Percentiles rank a stretch among this genome's conserved stretches.
phyloP scores from a whole-genome alignment of 2,113 vertebrate species.

The Polyodon spathula region DNA sequence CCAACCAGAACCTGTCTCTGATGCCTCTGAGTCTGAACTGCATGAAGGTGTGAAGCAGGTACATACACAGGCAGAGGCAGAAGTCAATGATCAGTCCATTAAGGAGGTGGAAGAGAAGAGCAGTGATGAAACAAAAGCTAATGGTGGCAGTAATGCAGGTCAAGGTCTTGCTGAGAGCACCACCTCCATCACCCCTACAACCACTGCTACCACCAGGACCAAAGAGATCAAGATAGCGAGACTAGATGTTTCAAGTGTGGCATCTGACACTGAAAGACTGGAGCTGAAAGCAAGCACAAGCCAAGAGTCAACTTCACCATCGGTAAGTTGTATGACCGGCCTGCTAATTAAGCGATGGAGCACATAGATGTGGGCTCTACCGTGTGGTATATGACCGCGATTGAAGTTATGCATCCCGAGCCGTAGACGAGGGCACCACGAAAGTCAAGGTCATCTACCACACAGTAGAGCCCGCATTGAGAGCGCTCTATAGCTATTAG shows the following conservation, averaged over 20 bases:
- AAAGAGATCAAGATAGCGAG: conserved; percentile 81
- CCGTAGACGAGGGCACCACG: no score
- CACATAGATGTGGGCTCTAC: no score
- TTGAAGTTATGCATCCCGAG: no score
- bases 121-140: conserved; percentile 22
- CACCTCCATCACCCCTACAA: conserved; percentile 5
- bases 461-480: no score
- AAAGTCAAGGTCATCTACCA: no score
- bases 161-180: conserved; percentile 6
- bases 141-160: conserved; percentile 17
- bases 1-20: conserved; percentile 1
- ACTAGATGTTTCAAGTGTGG: conserved; percentile 87
- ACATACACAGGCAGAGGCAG: conserved; percentile 9
- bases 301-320: conserved; percentile 27
- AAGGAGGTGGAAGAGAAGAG: conserved; percentile 21
- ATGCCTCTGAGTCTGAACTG: conserved; percentile 11
- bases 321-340: neutral
- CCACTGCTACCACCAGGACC: conserved; percentile 36
- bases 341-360: no score
- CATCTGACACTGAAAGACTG: conserved; percentile 82
- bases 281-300: conserved; percentile 63
- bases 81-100: conserved; percentile 16
- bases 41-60: conserved; percentile 9
- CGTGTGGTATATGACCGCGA: no score
- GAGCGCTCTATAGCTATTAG: no score